phyloP scores from a whole-genome alignment of 1,140 invertebrate genomes.

The Lucilia sericata region DNA sequence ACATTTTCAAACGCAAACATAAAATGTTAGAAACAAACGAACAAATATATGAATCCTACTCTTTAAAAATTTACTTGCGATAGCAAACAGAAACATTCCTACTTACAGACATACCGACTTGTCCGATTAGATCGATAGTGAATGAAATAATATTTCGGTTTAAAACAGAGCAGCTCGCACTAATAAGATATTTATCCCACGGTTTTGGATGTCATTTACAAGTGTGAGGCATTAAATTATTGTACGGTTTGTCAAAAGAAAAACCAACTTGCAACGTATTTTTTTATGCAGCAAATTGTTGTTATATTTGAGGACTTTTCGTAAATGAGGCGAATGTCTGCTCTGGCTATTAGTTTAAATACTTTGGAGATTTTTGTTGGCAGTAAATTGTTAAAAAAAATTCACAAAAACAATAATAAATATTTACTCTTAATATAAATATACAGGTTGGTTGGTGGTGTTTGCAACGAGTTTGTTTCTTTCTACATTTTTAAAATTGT shows the following conservation, averaged over 20 bases:
- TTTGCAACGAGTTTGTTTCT: neutral
- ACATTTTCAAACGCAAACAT: neutral
- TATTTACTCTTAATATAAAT: neutral
- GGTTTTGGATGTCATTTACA: conserved; percentile 39
- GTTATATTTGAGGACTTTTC: neutral
- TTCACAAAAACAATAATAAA: neutral
- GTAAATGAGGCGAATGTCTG: conserved; percentile 1
- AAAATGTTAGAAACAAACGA: neutral
- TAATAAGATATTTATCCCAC: conserved; percentile 40
- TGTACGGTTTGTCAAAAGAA: conserved; percentile 19
- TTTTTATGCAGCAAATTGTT: neutral
- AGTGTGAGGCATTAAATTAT: conserved; percentile 41
- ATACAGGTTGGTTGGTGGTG: neutral
- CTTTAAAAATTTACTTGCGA: neutral
- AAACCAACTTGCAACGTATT: neutral
- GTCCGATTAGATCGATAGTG: conserved; percentile 16
- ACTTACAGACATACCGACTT: neutral
- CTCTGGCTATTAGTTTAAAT: conserved; percentile 6
- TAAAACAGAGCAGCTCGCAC: neutral
- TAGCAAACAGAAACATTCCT: neutral
- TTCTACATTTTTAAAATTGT: neutral
- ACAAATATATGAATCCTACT: neutral
- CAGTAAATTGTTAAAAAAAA: neutral
- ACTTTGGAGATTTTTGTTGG: neutral
- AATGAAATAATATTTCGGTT: neutral